Conservation (phyloP, 2,797 vertebrate species). For the Carcharodon carcharias region DNA sequence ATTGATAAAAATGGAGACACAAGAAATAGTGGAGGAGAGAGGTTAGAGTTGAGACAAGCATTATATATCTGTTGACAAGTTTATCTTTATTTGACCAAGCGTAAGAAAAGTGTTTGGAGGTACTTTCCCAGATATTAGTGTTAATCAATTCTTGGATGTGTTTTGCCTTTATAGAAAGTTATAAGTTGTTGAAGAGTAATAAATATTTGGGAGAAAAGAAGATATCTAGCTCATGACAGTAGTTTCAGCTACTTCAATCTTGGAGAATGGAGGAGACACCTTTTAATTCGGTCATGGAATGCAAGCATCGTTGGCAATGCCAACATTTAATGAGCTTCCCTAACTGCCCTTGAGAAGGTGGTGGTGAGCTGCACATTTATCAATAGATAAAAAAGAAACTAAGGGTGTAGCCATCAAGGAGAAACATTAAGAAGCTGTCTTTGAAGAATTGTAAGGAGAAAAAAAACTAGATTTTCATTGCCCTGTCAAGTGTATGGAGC, state of each 20-base stretch:
- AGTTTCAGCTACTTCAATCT: neutral
- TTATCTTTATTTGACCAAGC: neutral
- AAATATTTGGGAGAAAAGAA: neutral
- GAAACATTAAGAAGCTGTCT: neutral
- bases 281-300: neutral
- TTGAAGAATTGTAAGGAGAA: neutral
- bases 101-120: neutral
- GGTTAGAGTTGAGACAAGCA: neutral
- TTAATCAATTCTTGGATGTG: neutral
- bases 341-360: neutral
- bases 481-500: neutral
- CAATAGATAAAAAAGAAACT: neutral
- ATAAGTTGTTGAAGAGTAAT: neutral
- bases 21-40: neutral
- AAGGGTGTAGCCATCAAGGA: neutral
- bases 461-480: neutral
- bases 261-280: neutral
- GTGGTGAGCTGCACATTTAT: neutral
- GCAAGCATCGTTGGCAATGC: neutral
- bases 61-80: neutral
- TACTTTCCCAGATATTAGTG: neutral
- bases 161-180: neutral
- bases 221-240: neutral
- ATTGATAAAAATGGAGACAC: neutral
- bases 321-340: neutral